Evolutionary conservation across 2,797 vertebrate genomes (phyloP).

Genomic region (Heteromormyrus szaboi): DNA sequence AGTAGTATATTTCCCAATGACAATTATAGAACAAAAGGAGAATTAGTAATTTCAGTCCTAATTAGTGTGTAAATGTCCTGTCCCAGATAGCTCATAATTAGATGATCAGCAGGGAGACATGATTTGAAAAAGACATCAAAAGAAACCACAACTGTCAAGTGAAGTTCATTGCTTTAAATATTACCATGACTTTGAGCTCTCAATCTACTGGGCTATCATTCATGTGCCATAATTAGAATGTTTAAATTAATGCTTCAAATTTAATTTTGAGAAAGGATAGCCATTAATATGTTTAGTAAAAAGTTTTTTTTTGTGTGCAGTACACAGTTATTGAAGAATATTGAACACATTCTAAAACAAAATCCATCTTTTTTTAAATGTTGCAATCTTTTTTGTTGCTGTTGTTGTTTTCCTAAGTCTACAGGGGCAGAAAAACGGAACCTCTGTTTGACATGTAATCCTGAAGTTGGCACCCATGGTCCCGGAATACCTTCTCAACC

Average conservation of each 20-base stretch:
- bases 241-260: constrained; percentile 2
- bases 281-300: not conserved
- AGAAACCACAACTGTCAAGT: constrained; percentile 77
- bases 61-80: constrained; percentile 92
- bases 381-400: not conserved
- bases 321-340: not conserved
- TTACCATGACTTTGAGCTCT: constrained; percentile 18
- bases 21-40: constrained; percentile 90
- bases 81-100: constrained; percentile 91
- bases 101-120: constrained; percentile 76
- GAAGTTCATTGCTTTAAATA: constrained; percentile 52
- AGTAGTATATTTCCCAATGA: constrained; percentile 74
- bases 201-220: constrained; percentile 18
- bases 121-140: constrained; percentile 84
- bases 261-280: not conserved
- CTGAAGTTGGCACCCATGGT: constrained; percentile 18
- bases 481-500: constrained; percentile 11
- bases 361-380: not conserved
- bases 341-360: not conserved
- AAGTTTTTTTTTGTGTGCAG: not conserved
- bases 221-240: constrained; percentile 23
- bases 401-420: not conserved
- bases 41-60: constrained; percentile 92
- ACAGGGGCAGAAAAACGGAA: constrained; percentile 18
- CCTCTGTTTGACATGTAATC: constrained; percentile 25